Conservation (phyloP, 2,797 vertebrate species). For the Epinephelus malabaricus region DNA sequence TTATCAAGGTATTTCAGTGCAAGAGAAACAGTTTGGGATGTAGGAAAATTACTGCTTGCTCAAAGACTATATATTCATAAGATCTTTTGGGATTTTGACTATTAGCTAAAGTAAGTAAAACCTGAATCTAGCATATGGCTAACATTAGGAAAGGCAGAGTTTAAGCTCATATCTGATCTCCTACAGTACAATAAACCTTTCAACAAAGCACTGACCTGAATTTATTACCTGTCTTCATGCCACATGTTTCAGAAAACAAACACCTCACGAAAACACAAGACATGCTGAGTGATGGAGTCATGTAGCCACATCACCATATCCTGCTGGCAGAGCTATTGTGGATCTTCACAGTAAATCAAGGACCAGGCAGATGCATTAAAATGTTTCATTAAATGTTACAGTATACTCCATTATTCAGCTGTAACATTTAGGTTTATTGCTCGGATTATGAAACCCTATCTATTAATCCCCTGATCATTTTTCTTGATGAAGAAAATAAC, state of each 20-base stretch:
- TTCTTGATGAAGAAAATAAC: constrained; percentile 45
- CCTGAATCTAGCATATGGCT: not conserved
- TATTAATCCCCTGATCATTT: constrained; percentile 52
- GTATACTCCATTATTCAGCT: constrained; percentile 35
- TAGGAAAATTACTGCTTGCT: not conserved
- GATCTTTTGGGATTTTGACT: not conserved
- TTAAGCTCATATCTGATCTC: constrained; percentile 28
- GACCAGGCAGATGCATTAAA: constrained; percentile 30
- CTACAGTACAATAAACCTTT: constrained; percentile 35
- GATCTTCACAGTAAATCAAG: constrained; percentile 7
- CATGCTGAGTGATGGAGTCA: constrained; percentile 26
- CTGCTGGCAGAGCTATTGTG: constrained; percentile 17
- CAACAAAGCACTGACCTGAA: constrained; percentile 14
- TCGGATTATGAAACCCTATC: constrained; percentile 31
- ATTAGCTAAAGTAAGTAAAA: not conserved
- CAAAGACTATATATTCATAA: not conserved
- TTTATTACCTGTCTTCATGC: constrained; percentile 26
- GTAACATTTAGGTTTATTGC: constrained; percentile 34
- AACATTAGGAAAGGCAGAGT: not conserved
- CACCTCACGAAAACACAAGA: constrained; percentile 11
- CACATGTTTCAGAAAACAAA: constrained; percentile 37
- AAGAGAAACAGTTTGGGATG: not conserved
- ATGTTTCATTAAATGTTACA: constrained; percentile 33
- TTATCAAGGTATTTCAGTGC: not conserved
- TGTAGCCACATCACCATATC: constrained; percentile 14